These are phyloP conservation scores for Hipposideros armiger DNA, from an alignment of 2,113 vertebrate species.

Conservation along the genomic window DNA sequence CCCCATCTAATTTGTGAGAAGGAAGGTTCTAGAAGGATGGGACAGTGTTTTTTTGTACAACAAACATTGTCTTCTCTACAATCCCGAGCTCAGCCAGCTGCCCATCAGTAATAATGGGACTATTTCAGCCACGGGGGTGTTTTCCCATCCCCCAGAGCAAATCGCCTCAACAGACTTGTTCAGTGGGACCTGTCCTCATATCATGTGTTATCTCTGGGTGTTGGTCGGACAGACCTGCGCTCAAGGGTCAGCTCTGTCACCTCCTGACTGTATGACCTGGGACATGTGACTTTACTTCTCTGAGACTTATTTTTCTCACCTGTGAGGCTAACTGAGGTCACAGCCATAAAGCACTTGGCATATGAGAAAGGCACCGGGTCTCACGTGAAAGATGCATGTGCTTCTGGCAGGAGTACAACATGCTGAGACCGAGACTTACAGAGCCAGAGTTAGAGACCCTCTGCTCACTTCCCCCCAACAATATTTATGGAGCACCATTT, in stretches of 20 bases:
- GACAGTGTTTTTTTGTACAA: not conserved
- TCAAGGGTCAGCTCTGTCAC: not conserved
- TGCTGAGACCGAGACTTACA: fast-evolving
- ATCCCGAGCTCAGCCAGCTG: not conserved
- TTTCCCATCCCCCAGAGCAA: not conserved
- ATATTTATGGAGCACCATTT: not conserved
- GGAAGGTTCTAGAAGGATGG: not conserved
- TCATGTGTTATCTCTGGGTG: not conserved
- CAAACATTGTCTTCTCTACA: not conserved
- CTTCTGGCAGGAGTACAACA: not conserved
- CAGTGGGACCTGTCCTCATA: not conserved
- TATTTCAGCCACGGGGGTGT: not conserved
- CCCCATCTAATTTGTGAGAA: not conserved
- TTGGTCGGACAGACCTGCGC: not conserved
- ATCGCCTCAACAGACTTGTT: not conserved
- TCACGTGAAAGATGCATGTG: not conserved
- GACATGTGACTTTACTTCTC: not conserved
- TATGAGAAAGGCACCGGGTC: fast-evolving
- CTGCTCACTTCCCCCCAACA: not conserved
- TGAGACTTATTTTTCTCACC: not conserved
- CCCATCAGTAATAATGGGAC: not conserved
- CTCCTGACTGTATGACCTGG: not conserved
- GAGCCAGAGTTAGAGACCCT: not conserved
- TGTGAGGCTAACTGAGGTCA: not conserved
- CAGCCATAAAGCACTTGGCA: not conserved